Evolutionary conservation across 2,797 vertebrate genomes (phyloP).

Genomic region (Scomberomorus guttatus): DNA sequence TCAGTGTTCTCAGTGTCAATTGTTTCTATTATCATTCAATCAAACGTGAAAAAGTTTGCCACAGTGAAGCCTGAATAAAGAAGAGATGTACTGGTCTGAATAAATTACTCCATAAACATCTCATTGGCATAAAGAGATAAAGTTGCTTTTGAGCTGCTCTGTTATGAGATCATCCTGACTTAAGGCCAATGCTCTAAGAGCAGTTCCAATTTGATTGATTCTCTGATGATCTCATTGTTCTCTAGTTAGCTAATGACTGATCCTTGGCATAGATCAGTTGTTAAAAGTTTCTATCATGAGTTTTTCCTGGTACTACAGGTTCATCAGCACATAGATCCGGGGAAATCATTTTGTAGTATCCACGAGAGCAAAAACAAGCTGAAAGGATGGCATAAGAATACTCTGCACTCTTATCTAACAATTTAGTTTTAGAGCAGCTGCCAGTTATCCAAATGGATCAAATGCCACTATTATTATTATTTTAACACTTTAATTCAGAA

Average conservation of each 20-base stretch:
- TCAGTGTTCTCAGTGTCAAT: background rate
- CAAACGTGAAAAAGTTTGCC: background rate
- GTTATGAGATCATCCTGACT: slow-evolving; percentile 78
- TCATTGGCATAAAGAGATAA: slow-evolving; percentile 65
- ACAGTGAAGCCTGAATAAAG: background rate
- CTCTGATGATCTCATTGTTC: slow-evolving; percentile 79
- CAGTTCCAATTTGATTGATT: slow-evolving; percentile 71
- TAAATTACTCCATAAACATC: slow-evolving; percentile 43
- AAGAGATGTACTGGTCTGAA: background rate
- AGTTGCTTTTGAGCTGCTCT: slow-evolving; percentile 56
- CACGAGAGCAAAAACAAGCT: slow-evolving; percentile 34
- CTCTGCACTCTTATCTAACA: slow-evolving; percentile 9
- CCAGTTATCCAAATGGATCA: slow-evolving; percentile 3
- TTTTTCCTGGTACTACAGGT: slow-evolving; percentile 56
- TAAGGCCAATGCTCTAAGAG: slow-evolving; percentile 67
- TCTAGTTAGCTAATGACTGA: slow-evolving; percentile 73
- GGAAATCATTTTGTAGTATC: slow-evolving; percentile 28
- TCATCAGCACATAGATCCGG: slow-evolving; percentile 43
- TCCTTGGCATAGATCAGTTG: slow-evolving; percentile 60
- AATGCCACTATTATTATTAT: slow-evolving; percentile 10
- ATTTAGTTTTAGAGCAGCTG: slow-evolving; percentile 7
- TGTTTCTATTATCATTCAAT: background rate
- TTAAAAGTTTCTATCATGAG: slow-evolving; percentile 54
- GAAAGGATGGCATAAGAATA: slow-evolving; percentile 11
- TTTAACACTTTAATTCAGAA: background rate